phyloP scores from a whole-genome alignment of 2,797 vertebrate species.

The Bovichtus diacanthus region DNA sequence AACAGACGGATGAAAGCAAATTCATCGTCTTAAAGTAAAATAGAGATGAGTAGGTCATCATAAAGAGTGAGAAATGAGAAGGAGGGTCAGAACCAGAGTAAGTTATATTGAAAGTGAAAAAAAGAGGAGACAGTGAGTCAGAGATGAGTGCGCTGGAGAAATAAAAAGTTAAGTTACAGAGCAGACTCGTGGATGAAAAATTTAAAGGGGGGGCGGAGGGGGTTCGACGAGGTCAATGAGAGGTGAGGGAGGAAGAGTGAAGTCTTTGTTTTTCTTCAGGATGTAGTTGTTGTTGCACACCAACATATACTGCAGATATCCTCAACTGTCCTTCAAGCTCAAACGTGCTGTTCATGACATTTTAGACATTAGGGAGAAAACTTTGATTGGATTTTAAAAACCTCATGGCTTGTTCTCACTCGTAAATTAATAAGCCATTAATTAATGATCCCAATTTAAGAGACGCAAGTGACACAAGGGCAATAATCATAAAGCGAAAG shows the following conservation, averaged over 20 bases:
- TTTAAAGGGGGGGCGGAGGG: constrained; percentile 13
- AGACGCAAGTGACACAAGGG: background rate
- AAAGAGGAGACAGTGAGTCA: constrained; percentile 34
- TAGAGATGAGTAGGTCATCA: background rate
- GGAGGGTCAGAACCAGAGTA: background rate
- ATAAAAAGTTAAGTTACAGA: constrained; percentile 20
- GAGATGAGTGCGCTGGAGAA: constrained; percentile 21
- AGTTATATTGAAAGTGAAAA: constrained; percentile 16
- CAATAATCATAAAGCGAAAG: background rate
- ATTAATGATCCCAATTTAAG: background rate
- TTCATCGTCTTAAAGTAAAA: background rate
- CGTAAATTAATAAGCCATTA: background rate
- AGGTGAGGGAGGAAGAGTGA: constrained; percentile 27
- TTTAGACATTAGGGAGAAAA: background rate
- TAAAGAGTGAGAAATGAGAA: background rate
- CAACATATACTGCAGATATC: no score
- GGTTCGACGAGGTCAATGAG: constrained; percentile 44
- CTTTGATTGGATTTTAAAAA: background rate
- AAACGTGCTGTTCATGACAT: background rate
- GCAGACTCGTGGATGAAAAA: constrained; percentile 44
- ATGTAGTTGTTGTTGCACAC: background rate
- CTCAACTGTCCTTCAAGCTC: no score
- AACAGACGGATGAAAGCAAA: background rate
- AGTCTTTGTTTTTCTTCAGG: constrained; percentile 30
- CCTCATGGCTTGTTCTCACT: background rate